phyloP scores from a whole-genome alignment of 2,888 invertebrate species.

The Salpingus planirostris region DNA sequence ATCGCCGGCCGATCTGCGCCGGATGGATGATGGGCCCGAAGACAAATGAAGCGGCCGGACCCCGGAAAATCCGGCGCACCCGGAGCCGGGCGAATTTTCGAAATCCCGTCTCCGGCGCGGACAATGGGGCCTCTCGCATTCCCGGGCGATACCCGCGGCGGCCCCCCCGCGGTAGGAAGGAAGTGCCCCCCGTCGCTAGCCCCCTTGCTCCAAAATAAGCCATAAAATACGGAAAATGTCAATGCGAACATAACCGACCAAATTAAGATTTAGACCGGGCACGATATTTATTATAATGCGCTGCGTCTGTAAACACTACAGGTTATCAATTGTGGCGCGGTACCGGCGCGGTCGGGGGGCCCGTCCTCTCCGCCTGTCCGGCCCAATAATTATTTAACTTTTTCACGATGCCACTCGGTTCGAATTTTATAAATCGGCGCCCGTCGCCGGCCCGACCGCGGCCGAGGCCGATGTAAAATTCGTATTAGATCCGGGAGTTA shows the following conservation, averaged over 20 bases:
- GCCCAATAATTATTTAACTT: conserved; percentile 37
- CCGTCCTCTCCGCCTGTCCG: conserved; percentile 33
- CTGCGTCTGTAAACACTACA: conserved; percentile 35
- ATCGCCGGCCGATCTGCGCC: conserved; percentile 52
- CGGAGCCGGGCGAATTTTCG: too few species aligned
- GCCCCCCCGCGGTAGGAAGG: conserved; percentile 25
- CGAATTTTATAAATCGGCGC: too few species aligned
- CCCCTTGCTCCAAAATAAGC: conserved; percentile 28
- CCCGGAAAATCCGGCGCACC: conserved; percentile 19
- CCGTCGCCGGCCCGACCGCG: too few species aligned
- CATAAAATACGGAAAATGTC: conserved; percentile 35
- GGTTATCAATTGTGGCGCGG: conserved; percentile 38
- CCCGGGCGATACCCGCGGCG: conserved; percentile 20
- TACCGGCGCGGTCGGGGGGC: conserved; percentile 32
- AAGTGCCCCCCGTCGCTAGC: conserved; percentile 25
- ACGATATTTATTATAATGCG: conserved; percentile 27
- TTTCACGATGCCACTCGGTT: too few species aligned
- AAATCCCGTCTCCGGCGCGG: too few species aligned
- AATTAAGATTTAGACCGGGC: conserved; percentile 31
- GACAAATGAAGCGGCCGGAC: conserved; percentile 43
- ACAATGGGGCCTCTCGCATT: too few species aligned
- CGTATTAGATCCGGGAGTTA: too few species aligned
- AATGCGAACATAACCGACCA: conserved; percentile 31
- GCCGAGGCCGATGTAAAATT: too few species aligned
- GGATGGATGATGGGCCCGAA: conserved; percentile 52